Percentiles rank a stretch among this genome's conserved stretches.
Conservation (phyloP, 2,113 vertebrate genomes). For the Chrysochloris asiatica region DNA sequence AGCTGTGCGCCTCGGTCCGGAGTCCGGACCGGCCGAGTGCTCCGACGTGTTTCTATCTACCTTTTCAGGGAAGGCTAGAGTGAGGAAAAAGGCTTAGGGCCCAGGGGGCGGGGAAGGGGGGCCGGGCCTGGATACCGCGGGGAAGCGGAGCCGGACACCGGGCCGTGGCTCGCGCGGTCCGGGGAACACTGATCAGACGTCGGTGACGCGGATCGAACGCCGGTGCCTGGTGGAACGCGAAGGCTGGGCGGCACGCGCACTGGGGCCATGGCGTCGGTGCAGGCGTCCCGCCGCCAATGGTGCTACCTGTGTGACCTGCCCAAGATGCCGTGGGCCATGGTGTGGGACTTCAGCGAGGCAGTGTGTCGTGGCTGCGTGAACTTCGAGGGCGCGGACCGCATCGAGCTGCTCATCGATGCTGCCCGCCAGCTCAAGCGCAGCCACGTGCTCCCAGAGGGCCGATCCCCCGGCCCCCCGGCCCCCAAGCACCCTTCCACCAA, state of each 20-base stretch:
- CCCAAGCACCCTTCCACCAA: slow-evolving; percentile 83
- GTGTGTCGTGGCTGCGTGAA: slow-evolving; percentile 95
- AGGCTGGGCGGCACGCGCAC: slow-evolving; percentile 71
- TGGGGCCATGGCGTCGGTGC: slow-evolving; percentile 85
- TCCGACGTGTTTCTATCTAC: slow-evolving; percentile 44
- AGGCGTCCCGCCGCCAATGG: slow-evolving; percentile 93
- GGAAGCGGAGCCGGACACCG: slow-evolving; percentile 71
- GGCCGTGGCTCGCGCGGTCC: slow-evolving; percentile 56
- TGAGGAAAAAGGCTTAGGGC: slow-evolving; percentile 67
- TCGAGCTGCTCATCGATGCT: slow-evolving; percentile 92
- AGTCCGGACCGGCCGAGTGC: slow-evolving; percentile 24
- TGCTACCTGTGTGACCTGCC: slow-evolving; percentile 95
- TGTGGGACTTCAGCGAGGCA: slow-evolving; percentile 95
- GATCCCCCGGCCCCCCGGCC: slow-evolving; percentile 90
- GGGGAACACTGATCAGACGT: slow-evolving; percentile 16
- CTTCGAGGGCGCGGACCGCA: slow-evolving; percentile 93
- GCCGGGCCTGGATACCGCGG: slow-evolving; percentile 71
- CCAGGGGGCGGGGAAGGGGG: slow-evolving; percentile 79
- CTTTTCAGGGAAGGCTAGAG: slow-evolving; percentile 62
- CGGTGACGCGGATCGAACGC: slow-evolving; percentile 2
- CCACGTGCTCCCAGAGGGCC: slow-evolving; percentile 91
- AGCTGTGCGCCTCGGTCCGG: slow-evolving; percentile 58
- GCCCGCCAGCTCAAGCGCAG: slow-evolving; percentile 91
- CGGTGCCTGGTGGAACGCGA: slow-evolving; percentile 66
- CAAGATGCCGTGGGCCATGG: slow-evolving; percentile 95